A percentile compares a stretch with the other conserved stretches of the same genome.
Conservation (phyloP, 2,888 invertebrate genomes). For the Andrena praecox region DNA sequence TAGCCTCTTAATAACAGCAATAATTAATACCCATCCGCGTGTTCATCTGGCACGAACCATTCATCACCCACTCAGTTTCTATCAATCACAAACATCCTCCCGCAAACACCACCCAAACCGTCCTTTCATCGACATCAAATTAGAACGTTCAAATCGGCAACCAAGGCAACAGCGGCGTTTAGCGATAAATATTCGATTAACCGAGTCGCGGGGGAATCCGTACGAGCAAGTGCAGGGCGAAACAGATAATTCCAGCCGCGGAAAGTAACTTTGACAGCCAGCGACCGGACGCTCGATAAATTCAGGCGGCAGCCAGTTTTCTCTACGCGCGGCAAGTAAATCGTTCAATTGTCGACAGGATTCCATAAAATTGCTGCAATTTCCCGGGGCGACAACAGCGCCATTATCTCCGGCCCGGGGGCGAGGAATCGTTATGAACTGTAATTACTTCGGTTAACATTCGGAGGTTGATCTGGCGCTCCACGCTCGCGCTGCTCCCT, state of each 20-base stretch:
- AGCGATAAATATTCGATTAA: slow-evolving; percentile 37
- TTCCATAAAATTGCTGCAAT: slow-evolving; percentile 45
- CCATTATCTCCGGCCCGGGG: slow-evolving; percentile 2
- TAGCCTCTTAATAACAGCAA: too few species aligned
- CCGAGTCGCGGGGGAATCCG: slow-evolving; percentile 14
- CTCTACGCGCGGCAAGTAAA: slow-evolving; percentile 22
- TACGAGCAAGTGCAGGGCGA: slow-evolving; percentile 1
- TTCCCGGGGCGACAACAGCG: slow-evolving; percentile 16
- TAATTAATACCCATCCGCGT: too few species aligned
- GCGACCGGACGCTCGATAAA: slow-evolving; percentile 21
- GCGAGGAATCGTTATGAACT: slow-evolving; percentile 21
- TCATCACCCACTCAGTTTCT: neutral
- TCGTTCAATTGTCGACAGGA: slow-evolving; percentile 25
- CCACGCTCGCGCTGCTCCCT: neutral
- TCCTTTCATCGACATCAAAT: neutral
- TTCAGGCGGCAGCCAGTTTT: slow-evolving; percentile 2
- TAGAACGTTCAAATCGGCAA: neutral
- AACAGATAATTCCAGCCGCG: slow-evolving; percentile 16
- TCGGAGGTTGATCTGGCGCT: slow-evolving; percentile 11
- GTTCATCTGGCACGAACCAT: neutral
- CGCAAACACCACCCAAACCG: slow-evolving; percentile 1
- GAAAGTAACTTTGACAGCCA: slow-evolving; percentile 31
- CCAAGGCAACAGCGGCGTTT: slow-evolving; percentile 1
- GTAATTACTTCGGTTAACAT: slow-evolving; percentile 29
- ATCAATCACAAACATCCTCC: slow-evolving; percentile 6